phyloP scores from a whole-genome alignment of 53 echinoderm and acorn worm genomes.

The Pentamera pediparva region DNA sequence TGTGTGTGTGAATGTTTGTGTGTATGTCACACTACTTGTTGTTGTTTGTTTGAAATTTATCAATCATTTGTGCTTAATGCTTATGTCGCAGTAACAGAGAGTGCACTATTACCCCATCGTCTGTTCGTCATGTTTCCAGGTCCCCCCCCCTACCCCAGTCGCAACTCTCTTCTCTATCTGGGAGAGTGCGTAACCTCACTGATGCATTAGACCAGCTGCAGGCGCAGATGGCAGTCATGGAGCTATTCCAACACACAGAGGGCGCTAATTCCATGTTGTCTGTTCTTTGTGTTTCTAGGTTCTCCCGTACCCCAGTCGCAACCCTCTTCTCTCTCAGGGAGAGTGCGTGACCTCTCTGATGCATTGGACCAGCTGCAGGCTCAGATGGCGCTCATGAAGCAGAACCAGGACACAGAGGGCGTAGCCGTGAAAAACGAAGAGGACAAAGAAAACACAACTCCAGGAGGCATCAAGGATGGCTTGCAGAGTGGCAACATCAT shows the following conservation, averaged over 20 bases:
- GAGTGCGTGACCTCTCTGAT: conserved; percentile 19
- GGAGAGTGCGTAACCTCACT: conserved; percentile 1
- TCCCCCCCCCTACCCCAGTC: neutral
- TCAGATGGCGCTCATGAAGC: conserved; percentile 66
- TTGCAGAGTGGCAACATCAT: neutral
- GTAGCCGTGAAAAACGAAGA: neutral
- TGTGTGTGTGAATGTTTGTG: too few relatives aligned
- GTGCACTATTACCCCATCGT: too few relatives aligned
- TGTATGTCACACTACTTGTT: too few relatives aligned
- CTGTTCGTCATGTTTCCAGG: too few relatives aligned
- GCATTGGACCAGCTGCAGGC: conserved; percentile 67
- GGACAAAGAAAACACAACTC: conserved; percentile 18
- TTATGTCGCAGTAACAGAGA: too few relatives aligned
- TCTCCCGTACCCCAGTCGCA: neutral
- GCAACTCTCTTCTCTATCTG: neutral
- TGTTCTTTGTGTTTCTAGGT: neutral
- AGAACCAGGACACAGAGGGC: conserved; percentile 55
- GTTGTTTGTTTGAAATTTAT: too few relatives aligned
- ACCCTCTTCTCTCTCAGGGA: conserved; percentile 5
- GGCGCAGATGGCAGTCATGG: conserved; percentile 63
- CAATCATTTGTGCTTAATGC: too few relatives aligned
- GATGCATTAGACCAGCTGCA: conserved; percentile 69
- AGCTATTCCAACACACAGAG: conserved; percentile 57
- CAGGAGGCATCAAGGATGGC: neutral
- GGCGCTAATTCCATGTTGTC: too few relatives aligned